Base-by-base conservation (phyloP, 2,113 vertebrate genomes). In the Sisor rabdophorus region DNA sequence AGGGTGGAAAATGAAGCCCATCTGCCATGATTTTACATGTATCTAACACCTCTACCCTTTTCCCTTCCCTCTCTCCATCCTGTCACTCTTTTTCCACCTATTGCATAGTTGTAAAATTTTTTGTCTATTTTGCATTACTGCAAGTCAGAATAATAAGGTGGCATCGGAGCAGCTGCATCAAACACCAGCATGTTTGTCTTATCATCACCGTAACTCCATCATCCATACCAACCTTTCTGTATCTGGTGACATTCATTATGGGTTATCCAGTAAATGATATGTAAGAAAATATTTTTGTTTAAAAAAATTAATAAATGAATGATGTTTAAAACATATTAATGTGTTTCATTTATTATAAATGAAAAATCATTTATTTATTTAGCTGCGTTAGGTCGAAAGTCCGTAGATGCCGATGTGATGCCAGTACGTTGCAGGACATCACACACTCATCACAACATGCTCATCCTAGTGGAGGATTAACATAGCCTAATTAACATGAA, bases 271-370 rank as follows among this genome's bases (percentile, higher is more conserved):
- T 71, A 81, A 87, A 81, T 53, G 58, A 86, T 54, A 71, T 69
- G 78, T 68, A 68, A 79, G 61, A 85, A 86, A 32, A 82, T 85
- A 85, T 83, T 88, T 89, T 86, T 84, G 75, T 83, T 84, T 81
- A 73, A 87, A 87, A 86, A 87, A 75, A 89, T 88, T n/a, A 85
- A 85, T 83, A 85, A 83, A 83, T 78, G 80, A 79, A 80, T 80
- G 11, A 30, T 69, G 47, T 82, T 81, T 74, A 75, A 56, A 74
- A 75, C 71, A 13, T 73, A 7, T 12, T 32, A 12, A 12, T 5
- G 40, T 44, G 30, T 40, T 36, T n/a, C 2, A 3, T 36, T 1
- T n/a, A 16, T n/a, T 61, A 11, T 61, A 10, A 36, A 7, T 32
- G 17, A 3, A 61, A 30, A 11, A 20, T 30, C 17, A 61, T 36